These are phyloP conservation scores for Phyllostomus hastatus DNA, from an alignment of 2,113 vertebrate genomes.

Conservation along the genomic window DNA sequence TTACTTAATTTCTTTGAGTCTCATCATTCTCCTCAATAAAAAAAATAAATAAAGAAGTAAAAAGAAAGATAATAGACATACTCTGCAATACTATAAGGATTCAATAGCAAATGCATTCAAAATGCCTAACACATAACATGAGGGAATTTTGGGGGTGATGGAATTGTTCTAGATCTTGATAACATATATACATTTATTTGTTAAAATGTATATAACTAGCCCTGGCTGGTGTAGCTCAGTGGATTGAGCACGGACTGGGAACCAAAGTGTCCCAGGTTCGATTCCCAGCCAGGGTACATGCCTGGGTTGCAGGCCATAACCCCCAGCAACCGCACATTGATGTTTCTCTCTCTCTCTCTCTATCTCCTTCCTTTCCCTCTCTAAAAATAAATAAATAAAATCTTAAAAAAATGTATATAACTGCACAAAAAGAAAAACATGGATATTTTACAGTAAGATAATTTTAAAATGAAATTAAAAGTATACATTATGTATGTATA, in stretches of 20 bases:
- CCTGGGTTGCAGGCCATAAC: no score
- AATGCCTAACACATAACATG: background rate
- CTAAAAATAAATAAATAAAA: no score
- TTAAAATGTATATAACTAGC: background rate
- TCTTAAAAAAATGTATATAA: background rate
- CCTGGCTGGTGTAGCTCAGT: no score
- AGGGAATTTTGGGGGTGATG: background rate
- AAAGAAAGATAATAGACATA: background rate
- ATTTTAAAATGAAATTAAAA: background rate
- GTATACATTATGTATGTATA: background rate
- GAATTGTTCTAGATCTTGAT: background rate
- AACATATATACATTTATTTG: background rate
- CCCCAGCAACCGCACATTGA: no score
- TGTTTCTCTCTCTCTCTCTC: no score
- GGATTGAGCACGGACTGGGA: no score
- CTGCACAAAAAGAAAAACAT: background rate
- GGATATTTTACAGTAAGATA: background rate
- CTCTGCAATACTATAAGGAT: background rate
- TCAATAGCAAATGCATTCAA: background rate
- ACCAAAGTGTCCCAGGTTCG: no score
- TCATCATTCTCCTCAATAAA: background rate
- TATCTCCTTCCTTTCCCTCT: no score
- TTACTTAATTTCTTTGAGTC: background rate
- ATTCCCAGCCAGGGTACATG: no score
- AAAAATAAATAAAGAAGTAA: background rate